phyloP scores from a whole-genome alignment of 2,888 invertebrate species.

The Lamproptera curius region DNA sequence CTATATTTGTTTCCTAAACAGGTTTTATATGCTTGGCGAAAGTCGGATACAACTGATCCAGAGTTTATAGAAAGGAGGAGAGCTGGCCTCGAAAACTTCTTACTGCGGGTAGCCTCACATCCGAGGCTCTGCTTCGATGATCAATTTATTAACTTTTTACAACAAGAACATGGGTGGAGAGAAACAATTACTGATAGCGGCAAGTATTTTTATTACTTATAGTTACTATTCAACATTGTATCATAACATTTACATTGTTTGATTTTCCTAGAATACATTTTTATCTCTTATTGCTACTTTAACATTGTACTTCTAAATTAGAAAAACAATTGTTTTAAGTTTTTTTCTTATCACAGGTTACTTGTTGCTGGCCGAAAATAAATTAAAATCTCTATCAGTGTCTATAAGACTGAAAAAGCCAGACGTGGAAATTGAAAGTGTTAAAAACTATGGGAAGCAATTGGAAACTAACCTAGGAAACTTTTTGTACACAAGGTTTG shows the following conservation, averaged over 20 bases:
- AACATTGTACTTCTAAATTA: too few species aligned
- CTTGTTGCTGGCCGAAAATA: slow-evolving; percentile 86
- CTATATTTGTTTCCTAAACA: too few species aligned
- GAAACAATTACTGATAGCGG: slow-evolving; percentile 87
- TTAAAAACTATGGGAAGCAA: slow-evolving; percentile 86
- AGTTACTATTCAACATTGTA: too few species aligned
- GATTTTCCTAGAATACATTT: too few species aligned
- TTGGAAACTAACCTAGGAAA: slow-evolving; percentile 81
- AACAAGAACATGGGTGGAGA: slow-evolving; percentile 88
- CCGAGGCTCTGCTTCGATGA: slow-evolving; percentile 84
- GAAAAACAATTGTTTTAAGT: too few species aligned
- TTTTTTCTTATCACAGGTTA: slow-evolving; percentile 75
- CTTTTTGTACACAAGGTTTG: slow-evolving; percentile 75
- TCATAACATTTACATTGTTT: too few species aligned
- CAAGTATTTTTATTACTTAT: slow-evolving; percentile 34
- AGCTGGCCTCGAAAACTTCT: slow-evolving; percentile 88
- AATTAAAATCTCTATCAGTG: slow-evolving; percentile 85
- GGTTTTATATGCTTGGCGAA: slow-evolving; percentile 87
- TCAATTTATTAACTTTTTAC: slow-evolving; percentile 87
- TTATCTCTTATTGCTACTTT: too few species aligned
- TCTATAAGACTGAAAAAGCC: slow-evolving; percentile 85
- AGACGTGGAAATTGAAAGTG: slow-evolving; percentile 84
- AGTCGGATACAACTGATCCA: slow-evolving; percentile 89
- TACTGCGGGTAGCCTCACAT: slow-evolving; percentile 86
- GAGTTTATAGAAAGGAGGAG: slow-evolving; percentile 91